phyloP scores from a whole-genome alignment of 2,797 vertebrate genomes.

The Arnoldichthys spilopterus region DNA sequence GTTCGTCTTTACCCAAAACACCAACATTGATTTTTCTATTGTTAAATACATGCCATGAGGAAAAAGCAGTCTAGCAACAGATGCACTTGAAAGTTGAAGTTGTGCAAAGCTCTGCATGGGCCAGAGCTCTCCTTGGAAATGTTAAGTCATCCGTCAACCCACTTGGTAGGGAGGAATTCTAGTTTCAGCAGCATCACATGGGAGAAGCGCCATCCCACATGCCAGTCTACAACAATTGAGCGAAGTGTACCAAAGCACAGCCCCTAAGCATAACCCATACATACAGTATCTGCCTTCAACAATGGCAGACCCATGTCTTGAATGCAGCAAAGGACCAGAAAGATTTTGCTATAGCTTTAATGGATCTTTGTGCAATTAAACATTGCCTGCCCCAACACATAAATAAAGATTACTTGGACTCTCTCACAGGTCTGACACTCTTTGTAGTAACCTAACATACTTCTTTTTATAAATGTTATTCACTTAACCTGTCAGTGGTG shows the following conservation, averaged over 20 bases:
- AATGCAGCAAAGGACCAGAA: too few species aligned
- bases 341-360: too few species aligned
- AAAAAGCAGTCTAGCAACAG: not conserved
- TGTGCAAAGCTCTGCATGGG: not conserved
- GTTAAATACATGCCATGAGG: not conserved
- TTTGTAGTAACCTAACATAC: too few species aligned
- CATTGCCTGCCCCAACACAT: too few species aligned
- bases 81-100: not conserved
- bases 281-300: not conserved
- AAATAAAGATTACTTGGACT: too few species aligned
- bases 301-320: not conserved
- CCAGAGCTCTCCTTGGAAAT: not conserved
- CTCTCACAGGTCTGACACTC: too few species aligned
- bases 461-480: too few species aligned
- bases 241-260: not conserved
- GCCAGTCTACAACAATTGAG: not conserved
- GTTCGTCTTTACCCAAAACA: too few species aligned
- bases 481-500: too few species aligned
- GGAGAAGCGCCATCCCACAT: slow-evolving; percentile 4
- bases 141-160: slow-evolving; percentile 40
- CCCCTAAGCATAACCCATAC: not conserved
- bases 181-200: slow-evolving; percentile 19
- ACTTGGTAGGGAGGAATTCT: slow-evolving; percentile 27
- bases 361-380: too few species aligned
- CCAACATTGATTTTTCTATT: too few species aligned